These are phyloP conservation scores for Lithodes maja DNA, from an alignment of 2,888 invertebrate genomes.

Conservation along the genomic window DNA sequence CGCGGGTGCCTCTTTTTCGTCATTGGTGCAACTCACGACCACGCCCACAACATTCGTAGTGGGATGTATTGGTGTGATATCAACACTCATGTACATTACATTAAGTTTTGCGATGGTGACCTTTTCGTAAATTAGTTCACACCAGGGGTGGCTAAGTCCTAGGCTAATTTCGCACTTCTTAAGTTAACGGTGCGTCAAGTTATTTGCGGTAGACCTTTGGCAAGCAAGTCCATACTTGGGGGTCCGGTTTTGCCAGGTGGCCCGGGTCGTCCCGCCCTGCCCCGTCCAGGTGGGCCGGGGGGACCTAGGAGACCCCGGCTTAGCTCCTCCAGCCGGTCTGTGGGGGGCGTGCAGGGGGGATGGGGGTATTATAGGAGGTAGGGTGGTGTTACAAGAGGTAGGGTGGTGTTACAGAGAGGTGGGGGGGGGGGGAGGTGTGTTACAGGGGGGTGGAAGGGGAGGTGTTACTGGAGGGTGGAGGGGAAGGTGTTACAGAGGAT, in stretches of 20 bases:
- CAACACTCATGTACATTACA: too few relatives aligned
- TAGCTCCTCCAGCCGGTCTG: slow-evolving; percentile 80
- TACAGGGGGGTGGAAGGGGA: too few relatives aligned
- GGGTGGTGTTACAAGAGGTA: too few relatives aligned
- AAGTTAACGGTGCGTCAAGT: background rate
- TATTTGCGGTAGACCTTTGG: background rate
- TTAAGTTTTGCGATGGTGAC: too few relatives aligned
- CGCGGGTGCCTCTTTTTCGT: too few relatives aligned
- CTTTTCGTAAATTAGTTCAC: too few relatives aligned
- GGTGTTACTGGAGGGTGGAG: too few relatives aligned
- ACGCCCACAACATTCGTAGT: too few relatives aligned
- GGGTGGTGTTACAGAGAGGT: background rate
- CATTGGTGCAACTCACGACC: too few relatives aligned
- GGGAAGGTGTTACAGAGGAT: too few relatives aligned
- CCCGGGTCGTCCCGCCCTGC: slow-evolving; percentile 78
- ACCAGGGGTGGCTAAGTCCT: too few relatives aligned
- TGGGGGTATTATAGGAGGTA: background rate
- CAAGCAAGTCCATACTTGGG: slow-evolving; percentile 76
- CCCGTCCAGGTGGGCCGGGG: slow-evolving; percentile 80
- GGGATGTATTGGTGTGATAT: too few relatives aligned
- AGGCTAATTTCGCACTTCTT: background rate
- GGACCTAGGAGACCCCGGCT: slow-evolving; percentile 81
- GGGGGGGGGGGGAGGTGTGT: background rate
- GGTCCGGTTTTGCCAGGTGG: slow-evolving; percentile 78
- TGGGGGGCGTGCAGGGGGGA: slow-evolving; percentile 71